Evolutionary conservation across 1,140 invertebrate genomes (phyloP).

Genomic region (Lordiphosa clarofinis): DNA sequence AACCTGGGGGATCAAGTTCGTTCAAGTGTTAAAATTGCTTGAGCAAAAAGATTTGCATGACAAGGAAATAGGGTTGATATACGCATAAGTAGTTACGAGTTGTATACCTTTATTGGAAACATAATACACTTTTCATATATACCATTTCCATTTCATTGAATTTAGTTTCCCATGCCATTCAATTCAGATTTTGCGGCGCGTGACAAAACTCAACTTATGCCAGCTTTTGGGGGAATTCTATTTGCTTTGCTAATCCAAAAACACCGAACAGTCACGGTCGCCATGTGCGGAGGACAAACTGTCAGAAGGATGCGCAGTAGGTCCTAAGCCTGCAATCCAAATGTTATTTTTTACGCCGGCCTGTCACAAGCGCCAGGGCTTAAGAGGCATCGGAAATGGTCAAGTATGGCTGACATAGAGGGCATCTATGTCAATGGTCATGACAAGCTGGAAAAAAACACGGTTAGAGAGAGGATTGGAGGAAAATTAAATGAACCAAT

Average conservation of each 20-base stretch:
- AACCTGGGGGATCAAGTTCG: conserved; percentile 45
- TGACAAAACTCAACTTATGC: conserved; percentile 72
- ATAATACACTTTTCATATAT: conserved; percentile 52
- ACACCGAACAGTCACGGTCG: too few relatives aligned
- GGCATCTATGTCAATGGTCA: conserved; percentile 28
- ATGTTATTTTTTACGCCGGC: conserved; percentile 39
- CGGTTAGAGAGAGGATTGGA: too few relatives aligned
- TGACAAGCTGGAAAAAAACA: conserved; percentile 13
- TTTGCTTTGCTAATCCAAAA: conserved; percentile 50
- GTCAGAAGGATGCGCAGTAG: too few relatives aligned
- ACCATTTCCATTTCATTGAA: conserved; percentile 40
- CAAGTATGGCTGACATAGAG: conserved; percentile 25
- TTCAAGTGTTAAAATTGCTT: conserved; percentile 71
- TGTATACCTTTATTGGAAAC: conserved; percentile 68
- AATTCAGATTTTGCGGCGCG: conserved; percentile 45
- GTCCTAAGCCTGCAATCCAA: conserved; percentile 43
- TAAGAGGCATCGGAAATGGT: conserved; percentile 32
- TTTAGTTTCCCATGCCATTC: conserved; percentile 22
- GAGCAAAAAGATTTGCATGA: conserved; percentile 62
- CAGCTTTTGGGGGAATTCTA: conserved; percentile 44
- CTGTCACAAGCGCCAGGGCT: conserved; percentile 47
- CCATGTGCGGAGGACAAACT: not conserved
- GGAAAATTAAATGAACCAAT: too few relatives aligned
- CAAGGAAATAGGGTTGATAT: conserved; percentile 4
- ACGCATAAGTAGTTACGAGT: conserved; percentile 8